These are phyloP conservation scores for Anguilla rostrata DNA, from an alignment of 2,113 vertebrate species.

Conservation along the genomic window DNA sequence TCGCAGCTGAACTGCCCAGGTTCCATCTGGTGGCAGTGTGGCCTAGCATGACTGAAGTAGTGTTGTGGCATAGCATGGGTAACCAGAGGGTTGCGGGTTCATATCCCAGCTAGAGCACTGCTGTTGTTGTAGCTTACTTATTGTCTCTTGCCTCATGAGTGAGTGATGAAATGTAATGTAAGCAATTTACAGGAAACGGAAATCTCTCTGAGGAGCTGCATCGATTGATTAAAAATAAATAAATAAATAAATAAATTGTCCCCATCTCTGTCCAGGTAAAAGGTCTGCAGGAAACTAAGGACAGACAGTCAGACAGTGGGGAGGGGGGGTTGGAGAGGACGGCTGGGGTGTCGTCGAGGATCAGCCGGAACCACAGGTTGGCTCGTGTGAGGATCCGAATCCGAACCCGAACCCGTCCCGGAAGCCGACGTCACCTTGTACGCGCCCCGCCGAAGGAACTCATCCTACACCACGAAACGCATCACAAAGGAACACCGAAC, in stretches of 20 bases:
- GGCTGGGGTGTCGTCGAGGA: not conserved
- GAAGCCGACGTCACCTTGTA: not conserved
- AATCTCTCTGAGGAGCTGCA: too few relatives aligned
- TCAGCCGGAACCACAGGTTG: not conserved
- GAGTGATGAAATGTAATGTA: not conserved
- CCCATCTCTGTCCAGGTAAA: slow-evolving; percentile 60
- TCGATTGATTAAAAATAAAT: too few relatives aligned
- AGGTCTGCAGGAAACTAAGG: slow-evolving; percentile 69
- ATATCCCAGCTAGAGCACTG: not conserved
- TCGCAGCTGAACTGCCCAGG: not conserved
- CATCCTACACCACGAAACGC: not conserved
- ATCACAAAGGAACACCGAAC: not conserved
- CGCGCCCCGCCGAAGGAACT: not conserved
- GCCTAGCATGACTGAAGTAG: too few relatives aligned
- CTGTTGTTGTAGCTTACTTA: not conserved
- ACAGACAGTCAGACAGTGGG: not conserved
- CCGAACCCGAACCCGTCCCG: not conserved
- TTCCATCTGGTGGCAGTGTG: not conserved
- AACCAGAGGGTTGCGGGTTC: not conserved
- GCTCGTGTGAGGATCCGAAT: not conserved
- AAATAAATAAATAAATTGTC: too few relatives aligned
- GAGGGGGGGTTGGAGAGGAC: not conserved
- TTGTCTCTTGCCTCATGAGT: not conserved
- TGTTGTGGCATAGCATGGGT: not conserved
- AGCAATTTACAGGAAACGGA: not conserved